Evolutionary conservation across 2,888 invertebrate species (phyloP), one percentile per base, ranked within the genome.

Genomic region (Tipula unca): DNA sequence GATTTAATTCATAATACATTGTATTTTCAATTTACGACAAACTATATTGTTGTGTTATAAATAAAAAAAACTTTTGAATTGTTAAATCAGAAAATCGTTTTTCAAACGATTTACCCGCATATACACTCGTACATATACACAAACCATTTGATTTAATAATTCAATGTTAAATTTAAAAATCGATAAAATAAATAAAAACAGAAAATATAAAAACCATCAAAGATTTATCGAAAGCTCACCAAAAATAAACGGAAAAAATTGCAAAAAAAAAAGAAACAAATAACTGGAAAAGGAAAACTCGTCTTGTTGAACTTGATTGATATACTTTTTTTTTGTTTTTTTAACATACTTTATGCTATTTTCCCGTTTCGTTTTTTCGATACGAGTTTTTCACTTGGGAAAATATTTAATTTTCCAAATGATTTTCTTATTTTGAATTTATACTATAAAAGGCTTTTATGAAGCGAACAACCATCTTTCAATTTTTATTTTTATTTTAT

Each of bases 381-480:
- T 54, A 54, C 13, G 17, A 54, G 4, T 54, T 54, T 69, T 25
- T 69, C 3, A 25, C 25, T 25, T 69, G 69, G 10, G 25, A 25
- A 25, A 69, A 69, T 69, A 69, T 69, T 69, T 69, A 69, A 69
- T 69, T 69, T 69, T 69, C 69, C 69, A 69, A 69, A 69, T 69
- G 69, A 69, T 69, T 69, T 69, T 69, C 69, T 69, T 69, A 69
- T 8, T 25, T 69, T 1, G 25, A 69, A 69, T 69, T 25, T 69
- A 25, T 20, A 25, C 69, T 69, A 69, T 10, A 69, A 69, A 69
- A 69, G 25, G 25, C 10, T 69, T 69, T 25, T 69, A 69, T 20
- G 25, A 69, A 25, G 69, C 25, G 25, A 69, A 69, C 17, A 48
- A 48, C 48, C 17, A 17, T 48, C 6, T 17, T 69, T 69, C 69